Evolutionary conservation across 2,113 vertebrate genomes (phyloP), one percentile per base, ranked within the genome.

Genomic region (Laticauda colubrina): DNA sequence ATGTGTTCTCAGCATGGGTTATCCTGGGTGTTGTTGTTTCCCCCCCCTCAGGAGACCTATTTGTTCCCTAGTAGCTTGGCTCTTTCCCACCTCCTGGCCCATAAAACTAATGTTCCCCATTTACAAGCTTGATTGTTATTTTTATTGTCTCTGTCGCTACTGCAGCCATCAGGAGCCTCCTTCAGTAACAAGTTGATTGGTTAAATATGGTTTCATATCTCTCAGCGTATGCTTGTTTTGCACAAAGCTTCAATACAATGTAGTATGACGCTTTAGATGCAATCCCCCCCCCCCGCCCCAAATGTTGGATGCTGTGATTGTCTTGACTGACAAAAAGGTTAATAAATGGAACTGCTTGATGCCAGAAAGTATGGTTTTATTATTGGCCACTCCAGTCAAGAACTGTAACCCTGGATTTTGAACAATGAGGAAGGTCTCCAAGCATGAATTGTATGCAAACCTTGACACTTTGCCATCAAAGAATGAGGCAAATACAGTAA

Each of bases 261-360:
- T 97, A 97, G 97, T 97, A 97, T 97, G 97, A 98, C 97, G 97
- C 97, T 98, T 98, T 95, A 97, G 97, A 98, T 97, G 97, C 29
- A 18, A 11, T 95, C 97, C 0, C 43, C 95, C 45, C 3, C 45
- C 45, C 4, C 45, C 45, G 5, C 5, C 45, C 97, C 96, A 97
- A 96, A 97, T 97, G 96, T 97, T 96, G 97, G 95, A 97, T 97
- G 97, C 96, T 97, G 95, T 97, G 75, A 96, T 96, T 96, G 96
- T 95, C 96, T 97, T 97, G 97, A 96, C 97, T 97, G 96, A 96
- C 97, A 95, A 96, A 91, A 96, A 96, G 96, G 96, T 96, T 97
- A 96, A 97, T 97, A 97, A 97, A 98, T 98, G 97, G 98, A 98
- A 97, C 96, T 96, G 97, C 96, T 96, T 85, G 81, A 96, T 95